These are phyloP conservation scores for Metacarcinus magister DNA, from an alignment of 2,888 invertebrate species.

Conservation along the genomic window DNA sequence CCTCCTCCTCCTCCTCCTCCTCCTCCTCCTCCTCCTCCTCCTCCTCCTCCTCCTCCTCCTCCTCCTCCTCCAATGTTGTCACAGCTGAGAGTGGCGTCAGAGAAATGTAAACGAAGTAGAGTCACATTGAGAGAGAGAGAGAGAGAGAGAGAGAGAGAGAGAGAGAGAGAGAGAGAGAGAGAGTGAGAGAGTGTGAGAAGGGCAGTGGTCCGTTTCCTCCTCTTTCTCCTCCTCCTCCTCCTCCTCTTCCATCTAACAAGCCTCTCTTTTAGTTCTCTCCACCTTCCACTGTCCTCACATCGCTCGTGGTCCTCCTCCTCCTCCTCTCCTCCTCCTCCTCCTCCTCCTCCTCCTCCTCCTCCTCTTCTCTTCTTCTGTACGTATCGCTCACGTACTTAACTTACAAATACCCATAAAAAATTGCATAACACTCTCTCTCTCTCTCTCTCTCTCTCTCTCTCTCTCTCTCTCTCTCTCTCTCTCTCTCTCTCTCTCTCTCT, in stretches of 20 bases:
- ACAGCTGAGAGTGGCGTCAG: neutral
- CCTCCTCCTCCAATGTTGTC: neutral
- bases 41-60: constrained; percentile 26
- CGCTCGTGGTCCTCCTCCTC: constrained; percentile 7
- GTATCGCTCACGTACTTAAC: neutral
- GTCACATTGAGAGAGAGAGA: neutral
- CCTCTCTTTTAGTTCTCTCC: neutral
- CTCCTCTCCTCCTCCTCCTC: constrained; percentile 40
- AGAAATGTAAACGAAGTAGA: neutral
- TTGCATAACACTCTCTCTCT: no score
- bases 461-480: neutral
- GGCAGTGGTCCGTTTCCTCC: neutral
- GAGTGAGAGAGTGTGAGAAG: neutral
- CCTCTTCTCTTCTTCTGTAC: neutral
- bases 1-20: neutral
- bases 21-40: constrained; percentile 18
- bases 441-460: neutral
- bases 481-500: constrained; percentile 2
- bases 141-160: neutral
- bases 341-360: neutral
- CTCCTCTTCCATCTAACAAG: neutral
- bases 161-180: constrained; percentile 2
- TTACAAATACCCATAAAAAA: neutral
- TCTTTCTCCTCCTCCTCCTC: no score
- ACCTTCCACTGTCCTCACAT: neutral